Conservation (phyloP, 2,797 vertebrate genomes). For the Oreonectes daqikongensis region DNA sequence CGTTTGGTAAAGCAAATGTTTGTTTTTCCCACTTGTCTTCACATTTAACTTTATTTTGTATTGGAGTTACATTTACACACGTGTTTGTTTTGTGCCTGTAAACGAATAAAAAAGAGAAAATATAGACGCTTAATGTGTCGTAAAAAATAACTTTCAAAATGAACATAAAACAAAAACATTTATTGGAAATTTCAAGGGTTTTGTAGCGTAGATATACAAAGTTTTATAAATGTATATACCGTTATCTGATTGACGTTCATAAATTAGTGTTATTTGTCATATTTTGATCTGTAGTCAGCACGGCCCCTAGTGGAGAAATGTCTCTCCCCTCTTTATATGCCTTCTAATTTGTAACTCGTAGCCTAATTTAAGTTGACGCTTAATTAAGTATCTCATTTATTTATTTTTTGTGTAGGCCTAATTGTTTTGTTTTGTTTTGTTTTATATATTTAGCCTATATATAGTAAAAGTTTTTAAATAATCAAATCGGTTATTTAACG, state of each 20-base stretch:
- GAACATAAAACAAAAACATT: neutral
- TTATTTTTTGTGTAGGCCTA: neutral
- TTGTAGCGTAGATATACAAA: neutral
- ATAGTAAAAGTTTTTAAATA: no score
- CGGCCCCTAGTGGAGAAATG: slow-evolving; percentile 77
- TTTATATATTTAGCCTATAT: neutral
- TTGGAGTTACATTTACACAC: neutral
- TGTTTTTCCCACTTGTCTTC: neutral
- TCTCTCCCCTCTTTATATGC: neutral
- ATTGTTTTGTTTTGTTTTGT: slow-evolving; percentile 16
- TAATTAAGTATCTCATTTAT: neutral
- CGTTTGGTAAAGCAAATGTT: neutral
- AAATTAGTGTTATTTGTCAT: slow-evolving; percentile 18
- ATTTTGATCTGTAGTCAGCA: slow-evolving; percentile 55
- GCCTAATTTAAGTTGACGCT: slow-evolving; percentile 1
- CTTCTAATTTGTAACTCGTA: slow-evolving; percentile 10
- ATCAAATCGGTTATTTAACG: neutral
- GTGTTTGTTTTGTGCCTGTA: neutral
- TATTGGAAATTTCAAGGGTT: neutral
- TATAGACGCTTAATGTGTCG: neutral
- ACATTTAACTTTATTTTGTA: neutral
- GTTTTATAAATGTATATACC: neutral
- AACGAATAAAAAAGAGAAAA: neutral
- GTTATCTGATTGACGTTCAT: slow-evolving; percentile 2
- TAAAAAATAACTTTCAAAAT: neutral